Percentiles rank a stretch among this genome's conserved stretches.
phyloP scores from a whole-genome alignment of 1,140 invertebrate species.

The Apis dorsata region DNA sequence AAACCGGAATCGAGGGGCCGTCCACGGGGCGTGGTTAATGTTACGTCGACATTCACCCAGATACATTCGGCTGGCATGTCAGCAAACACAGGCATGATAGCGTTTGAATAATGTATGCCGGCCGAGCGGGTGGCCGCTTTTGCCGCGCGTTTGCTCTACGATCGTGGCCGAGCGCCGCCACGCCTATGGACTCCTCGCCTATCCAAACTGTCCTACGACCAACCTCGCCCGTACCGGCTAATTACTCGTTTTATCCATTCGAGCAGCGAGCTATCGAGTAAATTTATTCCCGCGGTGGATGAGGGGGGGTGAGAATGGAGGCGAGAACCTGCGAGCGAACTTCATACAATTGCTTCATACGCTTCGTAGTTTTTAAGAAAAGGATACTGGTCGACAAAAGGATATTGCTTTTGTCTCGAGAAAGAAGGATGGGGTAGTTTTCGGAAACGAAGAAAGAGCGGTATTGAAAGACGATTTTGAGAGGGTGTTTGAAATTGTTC shows the following conservation, averaged over 20 bases:
- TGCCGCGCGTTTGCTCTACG: constrained; percentile 34
- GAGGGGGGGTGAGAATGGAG: too few species aligned
- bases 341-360: too few species aligned
- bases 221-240: background rate
- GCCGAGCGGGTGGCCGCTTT: constrained; percentile 58
- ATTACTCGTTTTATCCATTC: background rate
- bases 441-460: background rate
- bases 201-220: background rate
- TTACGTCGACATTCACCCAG: constrained; percentile 68
- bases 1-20: constrained; percentile 67
- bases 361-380: too few species aligned
- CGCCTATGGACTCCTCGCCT: constrained; percentile 48
- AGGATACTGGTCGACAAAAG: too few species aligned
- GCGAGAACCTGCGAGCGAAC: too few species aligned
- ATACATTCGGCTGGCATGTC: constrained; percentile 67
- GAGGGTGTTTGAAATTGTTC: too few species aligned
- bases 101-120: constrained; percentile 68
- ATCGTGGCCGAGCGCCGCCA: constrained; percentile 42
- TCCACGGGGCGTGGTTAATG: constrained; percentile 66
- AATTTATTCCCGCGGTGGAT: too few species aligned
- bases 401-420: too few species aligned
- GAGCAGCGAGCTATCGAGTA: too few species aligned
- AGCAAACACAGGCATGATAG: constrained; percentile 68
- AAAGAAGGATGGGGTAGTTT: background rate
- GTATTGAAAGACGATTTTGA: background rate